These are phyloP conservation scores for Leptobrachium leishanense DNA, from an alignment of 2,113 vertebrate species.

Conservation along the genomic window DNA sequence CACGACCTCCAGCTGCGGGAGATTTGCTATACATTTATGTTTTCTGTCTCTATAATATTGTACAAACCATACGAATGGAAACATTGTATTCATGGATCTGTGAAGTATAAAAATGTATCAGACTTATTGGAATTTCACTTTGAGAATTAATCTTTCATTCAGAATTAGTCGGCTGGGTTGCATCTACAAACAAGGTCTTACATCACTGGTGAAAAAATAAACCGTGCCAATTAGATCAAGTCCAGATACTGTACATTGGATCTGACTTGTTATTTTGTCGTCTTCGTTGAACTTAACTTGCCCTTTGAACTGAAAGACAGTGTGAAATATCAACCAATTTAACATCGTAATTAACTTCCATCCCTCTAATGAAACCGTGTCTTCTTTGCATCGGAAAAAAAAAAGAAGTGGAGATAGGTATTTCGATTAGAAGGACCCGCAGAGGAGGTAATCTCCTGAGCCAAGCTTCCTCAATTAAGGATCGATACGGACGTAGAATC, in stretches of 20 bases:
- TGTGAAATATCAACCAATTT: conserved; percentile 33
- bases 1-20: no score
- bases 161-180: no score
- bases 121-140: no score
- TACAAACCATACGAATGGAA: no score
- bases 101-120: no score
- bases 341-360: conserved; percentile 37
- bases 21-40: no score
- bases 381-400: neutral
- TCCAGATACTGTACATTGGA: neutral
- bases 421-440: conserved; percentile 13
- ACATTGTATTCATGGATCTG: no score
- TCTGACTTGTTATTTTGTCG: conserved; percentile 2
- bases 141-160: no score
- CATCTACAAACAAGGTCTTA: no score
- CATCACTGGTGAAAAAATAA: neutral
- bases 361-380: conserved; percentile 4
- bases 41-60: no score
- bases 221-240: neutral
- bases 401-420: conserved; percentile 9
- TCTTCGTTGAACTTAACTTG: conserved; percentile 12
- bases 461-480: conserved; percentile 12
- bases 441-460: conserved; percentile 1
- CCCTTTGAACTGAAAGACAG: conserved; percentile 7
- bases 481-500: conserved; percentile 8